Base-by-base conservation (phyloP, 2,797 vertebrate species). In the Apodemus agrarius region DNA sequence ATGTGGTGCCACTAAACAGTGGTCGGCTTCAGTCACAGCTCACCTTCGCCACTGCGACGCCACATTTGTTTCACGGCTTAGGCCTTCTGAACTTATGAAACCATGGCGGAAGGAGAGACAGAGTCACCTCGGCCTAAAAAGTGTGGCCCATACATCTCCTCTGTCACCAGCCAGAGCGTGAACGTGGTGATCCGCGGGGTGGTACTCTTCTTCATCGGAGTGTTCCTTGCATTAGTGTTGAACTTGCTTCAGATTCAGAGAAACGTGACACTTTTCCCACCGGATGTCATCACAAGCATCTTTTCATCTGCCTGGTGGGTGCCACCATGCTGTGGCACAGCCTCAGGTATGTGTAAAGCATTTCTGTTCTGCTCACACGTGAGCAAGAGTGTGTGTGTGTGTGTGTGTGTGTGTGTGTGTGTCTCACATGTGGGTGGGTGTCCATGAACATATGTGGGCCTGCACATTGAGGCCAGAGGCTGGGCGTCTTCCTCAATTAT, bases 261-360 rank as follows among this genome's bases (percentile, higher is more conserved):
- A 76, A 99, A 99, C 0, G 99, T 99, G 97, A 99, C 99, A 0
- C 99, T 99, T 49, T 99, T 99, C 93, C 99, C 99, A 88, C 99
- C 99, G 0, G 99, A 99, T 5, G 99, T 99, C 97, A 99, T 99
- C 97, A 99, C 99, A 97, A 99, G 99, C 98, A 99, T 99, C 98
- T 99, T 99, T 98, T 99, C 99, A 82, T 99, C 99, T 0, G 99
- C 99, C 31, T 99, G 99, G 99, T 99, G 99, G 99, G 99, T 99
- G 14, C 99, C 99, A 0, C 99, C 99, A 2, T 99, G 99, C 98
- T 99, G 99, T 98, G 99, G 99, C 79, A 99, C 99, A 1, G 99
- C 99, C 0, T 99, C 99, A 98, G 99, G 99, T 99, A 98, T 90
- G 98, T 98, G 94, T 75, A 96, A 89, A 74, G 67, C 63, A 16